Evolutionary conservation across 2,888 invertebrate species (phyloP), one percentile per base, ranked within the genome.

Genomic region (Dolichomitus sp.): DNA sequence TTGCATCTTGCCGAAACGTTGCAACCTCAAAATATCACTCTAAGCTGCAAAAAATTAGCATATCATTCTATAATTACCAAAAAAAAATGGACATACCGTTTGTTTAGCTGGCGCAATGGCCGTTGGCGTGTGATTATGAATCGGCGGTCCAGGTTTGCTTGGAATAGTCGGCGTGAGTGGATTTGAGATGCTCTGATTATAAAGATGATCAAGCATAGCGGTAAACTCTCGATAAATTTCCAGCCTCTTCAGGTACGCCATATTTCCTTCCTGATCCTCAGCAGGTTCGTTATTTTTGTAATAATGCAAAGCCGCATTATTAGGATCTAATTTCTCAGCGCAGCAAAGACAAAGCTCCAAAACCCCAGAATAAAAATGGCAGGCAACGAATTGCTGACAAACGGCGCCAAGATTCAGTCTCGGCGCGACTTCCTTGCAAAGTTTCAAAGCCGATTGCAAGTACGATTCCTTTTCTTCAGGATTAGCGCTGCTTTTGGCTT

Each of bases 201-300:
- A 96, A 19, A 97, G 91, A 66, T 95, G 95, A 89, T 97, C 97
- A 72, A 98, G 92, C 93, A 98, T 97, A 33, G 95, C 95, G 68
- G 97, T 96, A 30, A 99, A 96, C 93, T 98, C 97, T 88, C 97
- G 97, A 93, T 99, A 99, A 90, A 98, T 97, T 90, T 97, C 97
- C 96, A 97, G 96, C 90, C 98, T 98, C 90, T 96, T 96, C 61
- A 95, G 95, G 91, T 96, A 98, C 12, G 96, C 96, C 45, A 96
- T 94, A 90, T 96, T 96, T 14, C 98, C 98, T 89, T 98, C 97
- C 76, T 97, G 95, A 93, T 99, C 98, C 84, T 97, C 97, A 0
- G 95, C 94, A 0, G 97, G 97, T 89, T 98, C 97, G 75, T 97
- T 97, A 88, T 97, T 97, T 91, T 96, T 96, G 93, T 98, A 99